Evolutionary conservation across 1,140 invertebrate genomes (phyloP).

Genomic region (Macrostomum lignano): DNA sequence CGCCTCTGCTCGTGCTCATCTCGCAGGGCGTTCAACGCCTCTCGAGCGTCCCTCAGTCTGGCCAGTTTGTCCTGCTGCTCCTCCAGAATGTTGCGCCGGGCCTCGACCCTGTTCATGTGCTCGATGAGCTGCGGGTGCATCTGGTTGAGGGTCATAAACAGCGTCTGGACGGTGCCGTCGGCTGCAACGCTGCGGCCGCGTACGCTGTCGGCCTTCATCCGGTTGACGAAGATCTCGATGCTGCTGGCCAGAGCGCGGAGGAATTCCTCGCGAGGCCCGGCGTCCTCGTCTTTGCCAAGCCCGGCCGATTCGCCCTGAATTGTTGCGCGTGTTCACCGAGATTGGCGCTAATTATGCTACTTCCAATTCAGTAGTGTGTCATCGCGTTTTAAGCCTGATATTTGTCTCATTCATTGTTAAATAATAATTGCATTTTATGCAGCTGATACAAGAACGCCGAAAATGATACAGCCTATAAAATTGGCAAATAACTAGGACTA

Average conservation of each 20-base stretch:
- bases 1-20: slow-evolving; percentile 70
- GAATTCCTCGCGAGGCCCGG: slow-evolving; percentile 50
- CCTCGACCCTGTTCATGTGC: slow-evolving; percentile 69
- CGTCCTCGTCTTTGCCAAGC: slow-evolving; percentile 42
- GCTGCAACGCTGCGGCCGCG: slow-evolving; percentile 73
- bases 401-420: too few species aligned
- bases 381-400: too few species aligned
- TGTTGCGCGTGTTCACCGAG: background rate
- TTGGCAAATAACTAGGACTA: too few species aligned
- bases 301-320: slow-evolving; percentile 14
- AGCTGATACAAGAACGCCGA: too few species aligned
- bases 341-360: too few species aligned
- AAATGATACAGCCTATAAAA: too few species aligned
- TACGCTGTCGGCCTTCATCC: too few species aligned
- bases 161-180: slow-evolving; percentile 76
- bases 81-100: slow-evolving; percentile 31
- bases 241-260: slow-evolving; percentile 33
- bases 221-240: slow-evolving; percentile 77
- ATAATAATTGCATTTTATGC: too few species aligned
- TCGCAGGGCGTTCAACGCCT: slow-evolving; percentile 66
- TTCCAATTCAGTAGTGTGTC: too few species aligned
- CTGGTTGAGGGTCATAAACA: slow-evolving; percentile 80
- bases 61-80: slow-evolving; percentile 71
- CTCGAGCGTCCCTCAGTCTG: slow-evolving; percentile 72
- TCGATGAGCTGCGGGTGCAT: slow-evolving; percentile 70